Conservation (phyloP, 2,888 invertebrate genomes). For the Ectropis crepuscularia region DNA sequence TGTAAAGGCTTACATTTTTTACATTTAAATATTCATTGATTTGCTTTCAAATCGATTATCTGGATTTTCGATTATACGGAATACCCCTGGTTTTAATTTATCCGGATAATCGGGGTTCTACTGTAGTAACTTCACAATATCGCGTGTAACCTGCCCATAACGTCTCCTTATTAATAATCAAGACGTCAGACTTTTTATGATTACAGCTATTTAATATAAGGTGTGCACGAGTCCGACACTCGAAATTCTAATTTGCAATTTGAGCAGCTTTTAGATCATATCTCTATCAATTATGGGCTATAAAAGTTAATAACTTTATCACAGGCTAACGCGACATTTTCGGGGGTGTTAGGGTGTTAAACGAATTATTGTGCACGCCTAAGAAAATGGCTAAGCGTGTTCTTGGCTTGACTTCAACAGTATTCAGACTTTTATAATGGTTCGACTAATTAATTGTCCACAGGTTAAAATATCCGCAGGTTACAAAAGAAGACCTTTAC, state of each 20-base stretch:
- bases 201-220: constrained; percentile 28
- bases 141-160: constrained; percentile 28
- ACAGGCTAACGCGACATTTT: constrained; percentile 79
- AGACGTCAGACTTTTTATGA: constrained; percentile 25
- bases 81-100: no score
- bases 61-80: no score
- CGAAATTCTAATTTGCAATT: constrained; percentile 52
- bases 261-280: constrained; percentile 74
- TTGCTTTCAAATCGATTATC: no score
- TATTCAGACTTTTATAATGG: background rate
- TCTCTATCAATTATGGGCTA: constrained; percentile 81
- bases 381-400: background rate
- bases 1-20: no score
- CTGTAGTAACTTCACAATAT: constrained; percentile 5
- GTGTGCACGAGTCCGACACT: constrained; percentile 26
- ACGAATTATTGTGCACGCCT: constrained; percentile 60
- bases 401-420: background rate
- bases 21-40: no score
- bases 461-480: no score
- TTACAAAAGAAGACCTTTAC: no score
- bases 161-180: constrained; percentile 27
- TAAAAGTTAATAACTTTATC: constrained; percentile 82
- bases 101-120: no score
- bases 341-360: constrained; percentile 62
- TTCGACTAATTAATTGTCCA: no score